Evolutionary conservation across 2,113 vertebrate genomes (phyloP), one percentile per base, ranked within the genome.

Genomic region (Tragelaphus scriptus): DNA sequence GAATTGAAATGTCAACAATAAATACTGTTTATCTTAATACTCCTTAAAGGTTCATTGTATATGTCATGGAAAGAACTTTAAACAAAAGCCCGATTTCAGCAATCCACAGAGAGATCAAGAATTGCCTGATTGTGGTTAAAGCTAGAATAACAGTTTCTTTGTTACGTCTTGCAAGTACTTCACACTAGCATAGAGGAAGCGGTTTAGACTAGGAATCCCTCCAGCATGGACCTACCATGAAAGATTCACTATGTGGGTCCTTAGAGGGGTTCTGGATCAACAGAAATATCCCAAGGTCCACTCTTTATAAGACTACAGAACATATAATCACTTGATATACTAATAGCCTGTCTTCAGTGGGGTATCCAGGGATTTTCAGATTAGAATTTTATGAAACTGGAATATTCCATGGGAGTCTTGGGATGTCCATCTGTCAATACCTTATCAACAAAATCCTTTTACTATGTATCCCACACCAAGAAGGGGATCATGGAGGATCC

Each of bases 61-160:
- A 85, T 82, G 88, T 96, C 32, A 65, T 75, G n/a, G 47, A 87
- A 96, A 94, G 14, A 91, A 85, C 25, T 85, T 87, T 51, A 91
- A 91, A 81, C 53, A 71, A 94, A 92, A 25, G 53, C 26, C 55
- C 80, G 15, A 93, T 63, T 87, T 85, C 19, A 36, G 16, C 49
- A 94, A 25, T 2, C 36, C 15, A 44, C 3, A 68, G 30, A 89
- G 40, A 93, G 26, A 80, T 84, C n/a, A 95, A 77, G 44, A 91
- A 94, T 51, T 89, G n/a, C 32, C 90, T 92, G 21, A 56, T 88
- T 93, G 82, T 12, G 6, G 13, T 75, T 91, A 63, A 88, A 95
- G 40, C 28, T 53, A 56, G n/a, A 88, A 75, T 91, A 85, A 93
- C 7, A 95, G 11, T 77, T 93, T 93, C 61, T 93, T 82, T 90